Conservation (phyloP, 1,140 invertebrate genomes). For the Cylas formicarius region DNA sequence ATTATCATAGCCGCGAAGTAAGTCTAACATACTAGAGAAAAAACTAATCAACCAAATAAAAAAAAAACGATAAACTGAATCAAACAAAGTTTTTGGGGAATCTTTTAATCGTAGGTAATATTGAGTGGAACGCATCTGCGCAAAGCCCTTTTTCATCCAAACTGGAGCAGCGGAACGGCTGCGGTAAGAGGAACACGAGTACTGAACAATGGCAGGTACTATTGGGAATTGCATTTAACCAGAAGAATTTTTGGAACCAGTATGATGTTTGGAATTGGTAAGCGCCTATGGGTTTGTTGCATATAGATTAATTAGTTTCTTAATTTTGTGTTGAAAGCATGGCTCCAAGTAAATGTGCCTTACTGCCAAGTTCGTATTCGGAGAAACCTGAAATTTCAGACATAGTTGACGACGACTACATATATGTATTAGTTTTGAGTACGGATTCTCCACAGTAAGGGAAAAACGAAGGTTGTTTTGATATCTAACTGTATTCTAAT, state of each 20-base stretch:
- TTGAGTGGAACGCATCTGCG: constrained; percentile 47
- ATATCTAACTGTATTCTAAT: no score
- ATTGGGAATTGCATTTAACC: constrained; percentile 62
- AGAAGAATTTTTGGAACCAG: constrained; percentile 66
- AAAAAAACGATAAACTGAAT: background rate
- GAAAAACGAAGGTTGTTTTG: no score
- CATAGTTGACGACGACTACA: no score
- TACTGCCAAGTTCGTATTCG: no score
- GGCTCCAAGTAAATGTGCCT: no score
- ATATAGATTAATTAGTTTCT: no score
- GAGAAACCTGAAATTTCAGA: no score
- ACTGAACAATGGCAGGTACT: constrained; percentile 58
- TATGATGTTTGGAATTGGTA: constrained; percentile 72
- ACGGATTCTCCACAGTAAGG: no score
- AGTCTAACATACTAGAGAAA: constrained; percentile 7
- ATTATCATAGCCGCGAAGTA: constrained; percentile 58
- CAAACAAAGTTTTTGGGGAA: constrained; percentile 21
- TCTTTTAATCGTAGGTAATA: constrained; percentile 11
- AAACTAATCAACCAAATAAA: background rate
- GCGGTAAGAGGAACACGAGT: constrained; percentile 57
- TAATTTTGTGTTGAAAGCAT: background rate
- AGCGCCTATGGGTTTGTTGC: constrained; percentile 33
- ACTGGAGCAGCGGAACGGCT: constrained; percentile 69
- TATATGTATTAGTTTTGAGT: no score
- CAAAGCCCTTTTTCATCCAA: constrained; percentile 62